Evolutionary conservation across 2,797 vertebrate genomes (phyloP).

Genomic region (Bradypodion ventrale): DNA sequence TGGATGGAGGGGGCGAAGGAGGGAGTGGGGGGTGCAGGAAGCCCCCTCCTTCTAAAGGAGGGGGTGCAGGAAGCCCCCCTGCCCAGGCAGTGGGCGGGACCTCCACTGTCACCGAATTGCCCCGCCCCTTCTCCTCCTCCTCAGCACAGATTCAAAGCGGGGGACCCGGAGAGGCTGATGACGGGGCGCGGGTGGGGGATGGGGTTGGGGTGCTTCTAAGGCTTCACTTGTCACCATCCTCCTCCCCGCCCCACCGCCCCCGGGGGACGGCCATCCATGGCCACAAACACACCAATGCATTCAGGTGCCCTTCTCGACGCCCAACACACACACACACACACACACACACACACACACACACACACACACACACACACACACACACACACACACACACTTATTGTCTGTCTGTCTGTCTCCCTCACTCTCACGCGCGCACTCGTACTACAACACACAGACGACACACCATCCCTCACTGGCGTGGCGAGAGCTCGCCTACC

Average conservation of each 20-base stretch:
- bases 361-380: not conserved
- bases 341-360: not conserved
- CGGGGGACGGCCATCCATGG: not conserved
- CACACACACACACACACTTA: not conserved
- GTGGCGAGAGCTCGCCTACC: not conserved
- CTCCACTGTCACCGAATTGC: conserved; percentile 85
- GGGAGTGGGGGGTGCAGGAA: conserved; percentile 58
- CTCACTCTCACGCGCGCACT: not conserved
- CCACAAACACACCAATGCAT: not conserved
- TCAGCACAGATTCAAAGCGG: conserved; percentile 20
- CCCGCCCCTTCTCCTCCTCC: conserved; percentile 67
- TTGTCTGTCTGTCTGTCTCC: no score
- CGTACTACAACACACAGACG: no score
- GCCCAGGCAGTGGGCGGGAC: conserved; percentile 88
- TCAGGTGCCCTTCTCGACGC: not conserved
- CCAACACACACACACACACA: not conserved
- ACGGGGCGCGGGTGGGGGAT: not conserved
- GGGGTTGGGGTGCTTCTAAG: conserved; percentile 49
- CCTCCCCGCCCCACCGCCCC: conserved; percentile 2
- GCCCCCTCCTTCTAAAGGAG: conserved; percentile 79
- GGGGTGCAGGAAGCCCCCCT: conserved; percentile 75
- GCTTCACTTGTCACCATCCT: conserved; percentile 32
- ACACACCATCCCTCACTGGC: no score
- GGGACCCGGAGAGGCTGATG: no score
- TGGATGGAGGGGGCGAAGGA: conserved; percentile 47